Percentiles rank a stretch among this genome's conserved stretches.
Conservation (phyloP, 2,888 invertebrate species). For the Heterodera filipjevi region DNA sequence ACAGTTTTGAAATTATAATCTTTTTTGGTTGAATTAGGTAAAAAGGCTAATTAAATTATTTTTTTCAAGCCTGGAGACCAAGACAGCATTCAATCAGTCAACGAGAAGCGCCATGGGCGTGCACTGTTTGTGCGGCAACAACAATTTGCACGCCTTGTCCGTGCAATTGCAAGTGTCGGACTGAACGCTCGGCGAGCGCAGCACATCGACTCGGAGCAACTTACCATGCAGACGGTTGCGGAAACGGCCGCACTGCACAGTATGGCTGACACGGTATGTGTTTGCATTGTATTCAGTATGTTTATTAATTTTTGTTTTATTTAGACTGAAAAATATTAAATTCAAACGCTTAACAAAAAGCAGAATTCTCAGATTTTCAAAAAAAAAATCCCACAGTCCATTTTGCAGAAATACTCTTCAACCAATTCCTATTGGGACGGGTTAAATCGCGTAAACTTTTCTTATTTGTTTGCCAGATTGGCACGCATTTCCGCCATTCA, state of each 20-base stretch:
- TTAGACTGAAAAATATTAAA: too few relatives aligned
- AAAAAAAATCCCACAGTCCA: neutral
- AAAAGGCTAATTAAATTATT: too few relatives aligned
- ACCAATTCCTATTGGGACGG: neutral
- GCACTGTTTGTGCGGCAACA: constrained; percentile 43
- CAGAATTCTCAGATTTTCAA: too few relatives aligned
- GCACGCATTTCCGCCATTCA: constrained; percentile 29
- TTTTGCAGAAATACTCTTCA: neutral
- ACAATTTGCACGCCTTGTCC: constrained; percentile 41
- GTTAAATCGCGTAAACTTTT: neutral
- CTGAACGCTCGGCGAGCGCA: constrained; percentile 39
- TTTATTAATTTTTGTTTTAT: too few relatives aligned
- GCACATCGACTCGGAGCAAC: constrained; percentile 40
- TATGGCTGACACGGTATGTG: neutral
- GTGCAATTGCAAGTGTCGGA: constrained; percentile 34
- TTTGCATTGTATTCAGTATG: neutral
- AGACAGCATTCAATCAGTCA: constrained; percentile 49
- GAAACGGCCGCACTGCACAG: constrained; percentile 9
- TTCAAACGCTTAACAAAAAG: too few relatives aligned
- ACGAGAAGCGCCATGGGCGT: constrained; percentile 48
- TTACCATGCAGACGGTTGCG: constrained; percentile 34
- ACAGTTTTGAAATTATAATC: too few relatives aligned
- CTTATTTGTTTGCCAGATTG: neutral
- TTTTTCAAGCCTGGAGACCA: too few relatives aligned
- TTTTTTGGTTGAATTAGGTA: too few relatives aligned